Base-by-base conservation (phyloP, 2,113 vertebrate genomes). In the Malurus melanocephalus region DNA sequence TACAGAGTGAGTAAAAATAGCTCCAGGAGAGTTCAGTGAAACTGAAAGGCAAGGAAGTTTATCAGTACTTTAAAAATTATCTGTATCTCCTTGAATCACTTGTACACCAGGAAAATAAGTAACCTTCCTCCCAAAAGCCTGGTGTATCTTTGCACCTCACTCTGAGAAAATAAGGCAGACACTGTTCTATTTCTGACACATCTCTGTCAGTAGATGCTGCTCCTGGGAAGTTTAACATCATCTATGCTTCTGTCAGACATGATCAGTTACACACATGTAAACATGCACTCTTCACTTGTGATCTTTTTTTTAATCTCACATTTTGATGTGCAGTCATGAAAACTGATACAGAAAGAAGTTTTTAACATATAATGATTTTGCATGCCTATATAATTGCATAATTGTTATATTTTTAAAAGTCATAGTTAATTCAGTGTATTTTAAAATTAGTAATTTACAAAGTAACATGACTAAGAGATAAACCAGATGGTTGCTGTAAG, bases 181-280 rank as follows among this genome's bases (percentile, higher is more conserved):
- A 48, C n/a, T 33, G 27, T 45, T 90, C 53, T 72, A 64, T 72
- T 86, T 94, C 89, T 88, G 77, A 87, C 67, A 72, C 27, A 57
- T 61, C 27, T 64, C 69, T 88, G 80, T 81, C 87, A 90, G 57
- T 10, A 90, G 62, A 69, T 71, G 19, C 42, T 7, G 11, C 42
- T 92, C 49, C 68, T 74, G 46, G 52, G 74, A 77, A 91, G 69
- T 65, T 92, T 67, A 94, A 65, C 53, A 77, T 74, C 72, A 80
- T 49, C 65, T 88, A 22, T 28, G 53, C 45, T 86, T 90, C 90
- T 81, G 53, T 93, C 28, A 62, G 77, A 92, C 65, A 72, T 18
- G 62, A 92, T 79, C 83, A 40, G 61, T 52, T 42, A 77, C 30
- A 68, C 69, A 86, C 48, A 78, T 72, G 65, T 28, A 88, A 73